Base-by-base conservation (phyloP, 2,797 vertebrate species). In the Lycodopsis pacificus region DNA sequence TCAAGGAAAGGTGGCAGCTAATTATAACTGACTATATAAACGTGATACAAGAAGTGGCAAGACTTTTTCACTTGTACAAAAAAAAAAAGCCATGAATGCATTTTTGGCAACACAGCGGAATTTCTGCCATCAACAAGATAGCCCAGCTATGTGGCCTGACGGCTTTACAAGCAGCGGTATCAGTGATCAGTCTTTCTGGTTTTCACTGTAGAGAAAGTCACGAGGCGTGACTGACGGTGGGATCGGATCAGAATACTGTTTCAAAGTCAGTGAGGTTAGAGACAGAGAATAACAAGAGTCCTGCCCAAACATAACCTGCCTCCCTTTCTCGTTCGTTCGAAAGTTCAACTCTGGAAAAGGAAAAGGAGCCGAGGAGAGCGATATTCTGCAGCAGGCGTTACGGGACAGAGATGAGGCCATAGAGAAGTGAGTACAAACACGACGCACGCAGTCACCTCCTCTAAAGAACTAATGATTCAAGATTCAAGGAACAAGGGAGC, bases 331-430 rank as follows among this genome's bases (percentile, higher is more conserved):
- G 6, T 80, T 44, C 3, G 15, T 54, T 59, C 48, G 76, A 85
- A 34, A 80, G 40, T 67, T 14, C 25, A 83, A 81, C 80, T 58
- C 82, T 64, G 84, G 80, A 34, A 63, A 42, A 38, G 77, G 57
- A 9, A 75, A 46, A 2, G 65, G 36, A 57, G 66, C 49, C 2
- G 87, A 90, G 46, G 91, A 94, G 14, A 83, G 76, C 9, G 73
- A 86, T 30, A 51, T 95, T n/a, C 91, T 97, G 79, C 91, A 95
- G 71, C 96, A 95, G 87, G 95, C 95, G 2, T 88, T 97, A 38
- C 69, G 91, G 38, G 95, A 97, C 86, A 81, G 96, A 84, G 96
- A 97, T 69, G 95, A 97, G 2, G 96, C 96, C 86, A 94, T 97
- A 20, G 94, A 93, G 86, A 97, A 95, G 96, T 96, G 85, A 96